Percentiles rank a stretch among this genome's conserved stretches.
Evolutionary conservation across 2,797 vertebrate species (phyloP).

Genomic region (Salmo trutta): DNA sequence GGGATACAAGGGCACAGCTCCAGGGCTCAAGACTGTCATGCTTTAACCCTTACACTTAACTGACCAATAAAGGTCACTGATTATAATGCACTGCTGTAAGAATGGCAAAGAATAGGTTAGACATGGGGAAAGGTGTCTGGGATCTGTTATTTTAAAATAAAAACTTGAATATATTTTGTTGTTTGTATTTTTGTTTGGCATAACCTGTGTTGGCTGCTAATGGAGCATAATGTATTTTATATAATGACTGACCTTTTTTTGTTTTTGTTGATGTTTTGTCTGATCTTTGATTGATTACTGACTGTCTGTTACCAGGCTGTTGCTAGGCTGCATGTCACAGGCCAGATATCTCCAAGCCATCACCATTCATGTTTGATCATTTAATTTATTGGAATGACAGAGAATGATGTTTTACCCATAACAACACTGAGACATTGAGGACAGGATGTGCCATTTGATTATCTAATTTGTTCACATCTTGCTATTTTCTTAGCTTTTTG

Average conservation of each 20-base stretch:
- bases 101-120: slow-evolving; percentile 33
- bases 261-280: slow-evolving; percentile 20
- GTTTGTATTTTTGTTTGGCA: slow-evolving; percentile 56
- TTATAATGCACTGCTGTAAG: slow-evolving; percentile 51
- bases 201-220: slow-evolving; percentile 70
- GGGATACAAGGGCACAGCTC: not conserved
- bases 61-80: slow-evolving; percentile 25
- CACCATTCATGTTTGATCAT: slow-evolving; percentile 21
- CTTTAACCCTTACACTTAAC: slow-evolving; percentile 21
- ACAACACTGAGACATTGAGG: slow-evolving; percentile 56
- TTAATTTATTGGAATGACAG: slow-evolving; percentile 43
- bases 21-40: not conserved
- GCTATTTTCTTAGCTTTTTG: slow-evolving; percentile 13
- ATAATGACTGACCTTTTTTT: slow-evolving; percentile 37
- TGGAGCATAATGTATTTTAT: slow-evolving; percentile 48
- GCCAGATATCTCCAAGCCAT: slow-evolving; percentile 16
- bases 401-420: slow-evolving; percentile 37
- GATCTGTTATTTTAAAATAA: slow-evolving; percentile 59
- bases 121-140: slow-evolving; percentile 50
- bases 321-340: slow-evolving; percentile 3
- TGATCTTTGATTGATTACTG: slow-evolving; percentile 25
- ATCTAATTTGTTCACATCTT: slow-evolving; percentile 26
- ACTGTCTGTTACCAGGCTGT: slow-evolving; percentile 11
- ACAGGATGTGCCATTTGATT: slow-evolving; percentile 42
- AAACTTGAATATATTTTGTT: slow-evolving; percentile 73